Conservation (phyloP, 2,888 invertebrate species). For the Tromatobia lineatoria region DNA sequence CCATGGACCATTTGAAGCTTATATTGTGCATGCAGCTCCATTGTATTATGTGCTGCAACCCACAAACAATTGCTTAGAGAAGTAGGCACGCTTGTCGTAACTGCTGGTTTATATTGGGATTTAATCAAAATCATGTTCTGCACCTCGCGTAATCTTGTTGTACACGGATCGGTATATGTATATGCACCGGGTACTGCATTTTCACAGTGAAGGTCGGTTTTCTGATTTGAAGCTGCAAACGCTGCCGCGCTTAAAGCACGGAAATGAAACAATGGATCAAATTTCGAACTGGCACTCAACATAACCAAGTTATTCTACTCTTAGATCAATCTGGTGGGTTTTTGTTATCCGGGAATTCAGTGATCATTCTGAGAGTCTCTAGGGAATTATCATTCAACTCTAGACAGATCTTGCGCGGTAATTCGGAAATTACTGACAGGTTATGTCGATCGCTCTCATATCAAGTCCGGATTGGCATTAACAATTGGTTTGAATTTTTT, state of each 20-base stretch:
- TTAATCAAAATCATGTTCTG: constrained; percentile 33
- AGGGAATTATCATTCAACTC: not conserved
- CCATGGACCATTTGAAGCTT: not conserved
- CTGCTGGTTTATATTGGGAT: constrained; percentile 34
- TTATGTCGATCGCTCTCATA: not conserved
- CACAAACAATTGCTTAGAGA: constrained; percentile 8
- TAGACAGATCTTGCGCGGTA: not conserved
- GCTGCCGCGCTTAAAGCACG: not conserved
- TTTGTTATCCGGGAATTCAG: not conserved
- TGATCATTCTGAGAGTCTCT: not conserved
- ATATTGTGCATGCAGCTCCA: too few relatives aligned
- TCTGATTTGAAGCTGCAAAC: not conserved
- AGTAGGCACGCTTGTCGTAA: not conserved
- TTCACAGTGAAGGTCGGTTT: not conserved
- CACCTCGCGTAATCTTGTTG: not conserved
- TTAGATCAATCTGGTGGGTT: not conserved
- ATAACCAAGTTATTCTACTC: not conserved
- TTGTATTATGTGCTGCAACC: not conserved
- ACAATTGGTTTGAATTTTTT: not conserved
- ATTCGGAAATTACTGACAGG: not conserved
- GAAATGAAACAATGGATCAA: not conserved
- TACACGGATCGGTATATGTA: not conserved
- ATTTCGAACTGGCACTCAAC: not conserved
- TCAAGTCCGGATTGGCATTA: not conserved
- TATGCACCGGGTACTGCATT: not conserved